Conservation (phyloP, 2,888 invertebrate genomes). For the Coelinius sp. region DNA sequence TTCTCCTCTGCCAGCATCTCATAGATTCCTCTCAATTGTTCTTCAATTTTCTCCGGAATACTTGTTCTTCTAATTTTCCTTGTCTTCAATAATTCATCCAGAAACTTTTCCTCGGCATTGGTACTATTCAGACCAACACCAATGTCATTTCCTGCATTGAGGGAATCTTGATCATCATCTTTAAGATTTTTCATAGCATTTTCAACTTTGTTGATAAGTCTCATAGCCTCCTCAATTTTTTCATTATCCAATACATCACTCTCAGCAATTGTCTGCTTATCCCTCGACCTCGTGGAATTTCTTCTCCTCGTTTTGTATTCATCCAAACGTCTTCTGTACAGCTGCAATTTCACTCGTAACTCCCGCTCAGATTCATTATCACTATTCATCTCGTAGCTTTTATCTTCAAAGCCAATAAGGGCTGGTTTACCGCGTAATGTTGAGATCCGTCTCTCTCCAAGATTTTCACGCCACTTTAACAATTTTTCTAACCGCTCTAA, state of each 20-base stretch:
- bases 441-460: conserved; percentile 28
- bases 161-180: not conserved
- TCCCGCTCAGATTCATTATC: conserved; percentile 42
- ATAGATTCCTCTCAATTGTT: conserved; percentile 48
- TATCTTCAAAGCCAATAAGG: conserved; percentile 38
- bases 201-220: conserved; percentile 52
- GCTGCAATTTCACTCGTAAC: conserved; percentile 51
- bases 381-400: conserved; percentile 27
- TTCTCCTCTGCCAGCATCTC: conserved; percentile 45
- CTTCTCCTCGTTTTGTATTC: conserved; percentile 48
- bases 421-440: conserved; percentile 28
- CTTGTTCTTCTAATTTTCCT: conserved; percentile 49
- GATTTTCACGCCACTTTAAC: conserved; percentile 40
- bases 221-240: conserved; percentile 51
- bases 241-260: conserved; percentile 46
- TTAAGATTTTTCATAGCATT: conserved; percentile 44
- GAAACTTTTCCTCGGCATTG: conserved; percentile 40
- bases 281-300: conserved; percentile 29
- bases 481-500: conserved; percentile 49
- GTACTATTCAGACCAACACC: not conserved
- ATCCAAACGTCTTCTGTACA: conserved; percentile 53
- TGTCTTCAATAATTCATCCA: conserved; percentile 50
- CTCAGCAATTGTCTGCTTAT: conserved; percentile 8
- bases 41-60: conserved; percentile 48
- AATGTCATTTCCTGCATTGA: conserved; percentile 30